Percentiles rank a stretch among this genome's conserved stretches.
These are phyloP conservation scores for Orchesella flavescens DNA, from an alignment of 2,888 invertebrate species.

Conservation along the genomic window DNA sequence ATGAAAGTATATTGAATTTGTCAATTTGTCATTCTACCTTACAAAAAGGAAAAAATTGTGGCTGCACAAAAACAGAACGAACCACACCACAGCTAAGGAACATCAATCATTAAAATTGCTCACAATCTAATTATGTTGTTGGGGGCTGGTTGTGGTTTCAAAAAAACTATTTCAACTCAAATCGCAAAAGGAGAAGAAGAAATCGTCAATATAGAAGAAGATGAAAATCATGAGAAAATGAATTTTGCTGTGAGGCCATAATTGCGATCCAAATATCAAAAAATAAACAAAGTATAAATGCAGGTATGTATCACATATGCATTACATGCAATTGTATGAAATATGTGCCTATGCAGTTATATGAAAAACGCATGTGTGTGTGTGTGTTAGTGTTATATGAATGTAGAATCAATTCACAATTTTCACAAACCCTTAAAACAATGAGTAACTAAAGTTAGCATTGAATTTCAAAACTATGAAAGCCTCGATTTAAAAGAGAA, in stretches of 20 bases:
- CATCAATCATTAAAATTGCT: slow-evolving; percentile 72
- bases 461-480: background rate
- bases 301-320: background rate
- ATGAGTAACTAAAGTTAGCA: background rate
- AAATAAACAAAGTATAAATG: background rate
- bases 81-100: slow-evolving; percentile 21
- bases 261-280: slow-evolving; percentile 3
- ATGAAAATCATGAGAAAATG: slow-evolving; percentile 29
- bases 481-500: slow-evolving; percentile 15
- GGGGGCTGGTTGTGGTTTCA: slow-evolving; percentile 48
- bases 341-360: background rate
- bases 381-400: background rate
- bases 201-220: background rate
- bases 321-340: background rate
- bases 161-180: background rate
- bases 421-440: background rate
- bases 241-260: slow-evolving; percentile 40
- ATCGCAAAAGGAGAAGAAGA: slow-evolving; percentile 6
- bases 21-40: too few species aligned
- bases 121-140: slow-evolving; percentile 51
- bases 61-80: background rate
- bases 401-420: background rate
- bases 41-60: too few species aligned
- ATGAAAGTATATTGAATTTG: too few species aligned
- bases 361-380: background rate